Evolutionary conservation across 2,797 vertebrate genomes (phyloP).

Genomic region (Glossophaga mutica): DNA sequence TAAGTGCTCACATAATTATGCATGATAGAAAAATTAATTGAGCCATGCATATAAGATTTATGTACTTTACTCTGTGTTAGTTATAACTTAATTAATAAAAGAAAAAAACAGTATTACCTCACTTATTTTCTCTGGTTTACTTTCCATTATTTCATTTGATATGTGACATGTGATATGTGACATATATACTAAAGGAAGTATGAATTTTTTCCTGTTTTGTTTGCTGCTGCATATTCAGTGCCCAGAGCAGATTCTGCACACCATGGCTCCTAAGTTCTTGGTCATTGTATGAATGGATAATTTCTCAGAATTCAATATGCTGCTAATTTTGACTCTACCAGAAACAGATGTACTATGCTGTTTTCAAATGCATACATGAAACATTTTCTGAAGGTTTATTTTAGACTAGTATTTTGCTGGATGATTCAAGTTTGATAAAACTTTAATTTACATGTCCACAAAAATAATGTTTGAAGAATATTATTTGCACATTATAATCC

Average conservation of each 20-base stretch:
- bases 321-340: not conserved
- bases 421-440: not conserved
- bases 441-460: not conserved
- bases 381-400: not conserved
- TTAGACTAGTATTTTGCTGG: not conserved
- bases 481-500: not conserved
- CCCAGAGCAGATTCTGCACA: not conserved
- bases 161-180: not conserved
- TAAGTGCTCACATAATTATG: not conserved
- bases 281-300: not conserved
- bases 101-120: not conserved
- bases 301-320: not conserved
- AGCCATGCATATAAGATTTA: not conserved
- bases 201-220: not conserved
- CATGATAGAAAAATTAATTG: not conserved
- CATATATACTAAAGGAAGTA: not conserved
- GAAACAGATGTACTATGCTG: not conserved
- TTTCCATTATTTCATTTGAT: not conserved
- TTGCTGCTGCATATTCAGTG: not conserved
- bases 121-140: not conserved
- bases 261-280: not conserved
- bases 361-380: not conserved
- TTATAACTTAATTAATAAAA: not conserved
- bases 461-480: not conserved
- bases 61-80: not conserved